phyloP scores from a whole-genome alignment of 2,797 vertebrate genomes.

The Coreius guichenoti region DNA sequence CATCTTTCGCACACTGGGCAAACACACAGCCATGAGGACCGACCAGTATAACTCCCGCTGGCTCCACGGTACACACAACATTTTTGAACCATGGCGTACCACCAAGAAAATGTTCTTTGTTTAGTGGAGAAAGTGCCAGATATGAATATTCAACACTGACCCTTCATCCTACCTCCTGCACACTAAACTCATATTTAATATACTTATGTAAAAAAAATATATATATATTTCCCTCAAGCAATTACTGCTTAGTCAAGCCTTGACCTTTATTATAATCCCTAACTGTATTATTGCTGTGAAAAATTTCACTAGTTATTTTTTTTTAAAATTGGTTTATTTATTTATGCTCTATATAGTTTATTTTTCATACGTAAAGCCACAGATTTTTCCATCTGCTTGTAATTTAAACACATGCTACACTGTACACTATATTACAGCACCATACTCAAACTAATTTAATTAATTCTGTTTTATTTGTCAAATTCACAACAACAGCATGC shows the following conservation, averaged over 20 bases:
- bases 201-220: not conserved
- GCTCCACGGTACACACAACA: slow-evolving; percentile 86
- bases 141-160: slow-evolving; percentile 26
- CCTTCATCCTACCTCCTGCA: slow-evolving; percentile 5
- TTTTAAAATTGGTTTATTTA: not conserved
- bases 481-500: not conserved
- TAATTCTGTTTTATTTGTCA: not conserved
- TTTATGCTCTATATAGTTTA: not conserved
- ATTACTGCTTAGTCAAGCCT: slow-evolving; percentile 1
- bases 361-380: not conserved
- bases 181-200: not conserved
- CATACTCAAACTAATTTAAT: not conserved
- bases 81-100: not conserved
- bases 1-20: slow-evolving; percentile 97
- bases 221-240: slow-evolving; percentile 15
- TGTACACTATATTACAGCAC: not conserved
- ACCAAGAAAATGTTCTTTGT: not conserved
- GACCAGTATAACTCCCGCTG: slow-evolving; percentile 99
- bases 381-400: not conserved
- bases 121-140: slow-evolving; percentile 9
- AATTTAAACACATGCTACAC: not conserved
- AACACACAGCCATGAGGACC: slow-evolving; percentile 97
- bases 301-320: not conserved
- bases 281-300: not conserved
- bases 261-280: not conserved